Conservation (phyloP, 1,140 invertebrate genomes). For the Pseudoatta argentina region DNA sequence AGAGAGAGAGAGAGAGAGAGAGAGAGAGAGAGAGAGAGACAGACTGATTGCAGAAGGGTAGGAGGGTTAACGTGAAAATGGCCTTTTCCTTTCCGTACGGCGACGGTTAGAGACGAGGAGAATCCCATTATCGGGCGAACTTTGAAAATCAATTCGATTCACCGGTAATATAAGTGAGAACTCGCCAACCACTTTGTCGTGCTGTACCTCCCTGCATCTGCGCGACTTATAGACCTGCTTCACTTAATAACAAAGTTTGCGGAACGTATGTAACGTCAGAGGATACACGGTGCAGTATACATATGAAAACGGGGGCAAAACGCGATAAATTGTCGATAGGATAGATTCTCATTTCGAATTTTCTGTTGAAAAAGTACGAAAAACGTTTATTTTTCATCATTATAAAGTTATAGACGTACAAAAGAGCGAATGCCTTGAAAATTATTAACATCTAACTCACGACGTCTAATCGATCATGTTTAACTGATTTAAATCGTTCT, state of each 20-base stretch:
- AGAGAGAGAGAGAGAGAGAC: constrained; percentile 22
- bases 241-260: constrained; percentile 78
- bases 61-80: constrained; percentile 21
- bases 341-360: constrained; percentile 14
- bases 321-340: not conserved
- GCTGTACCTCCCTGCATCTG: constrained; percentile 48
- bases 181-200: constrained; percentile 58
- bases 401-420: constrained; percentile 40
- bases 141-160: constrained; percentile 76
- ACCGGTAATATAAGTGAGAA: constrained; percentile 59
- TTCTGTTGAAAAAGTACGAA: constrained; percentile 66
- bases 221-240: constrained; percentile 75
- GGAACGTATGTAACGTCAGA: constrained; percentile 60
- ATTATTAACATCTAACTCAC: constrained; percentile 14
- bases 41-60: constrained; percentile 29
- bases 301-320: not conserved
- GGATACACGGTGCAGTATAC: constrained; percentile 56
- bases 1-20: no score
- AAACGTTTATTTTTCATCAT: constrained; percentile 68
- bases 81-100: constrained; percentile 54
- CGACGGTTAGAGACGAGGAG: constrained; percentile 35
- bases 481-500: not conserved
- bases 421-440: constrained; percentile 13
- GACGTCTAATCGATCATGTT: not conserved
- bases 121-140: constrained; percentile 67